Evolutionary conservation across 2,888 invertebrate species (phyloP), one percentile per base, ranked within the genome.

Genomic region (Orchesellides sinensis): DNA sequence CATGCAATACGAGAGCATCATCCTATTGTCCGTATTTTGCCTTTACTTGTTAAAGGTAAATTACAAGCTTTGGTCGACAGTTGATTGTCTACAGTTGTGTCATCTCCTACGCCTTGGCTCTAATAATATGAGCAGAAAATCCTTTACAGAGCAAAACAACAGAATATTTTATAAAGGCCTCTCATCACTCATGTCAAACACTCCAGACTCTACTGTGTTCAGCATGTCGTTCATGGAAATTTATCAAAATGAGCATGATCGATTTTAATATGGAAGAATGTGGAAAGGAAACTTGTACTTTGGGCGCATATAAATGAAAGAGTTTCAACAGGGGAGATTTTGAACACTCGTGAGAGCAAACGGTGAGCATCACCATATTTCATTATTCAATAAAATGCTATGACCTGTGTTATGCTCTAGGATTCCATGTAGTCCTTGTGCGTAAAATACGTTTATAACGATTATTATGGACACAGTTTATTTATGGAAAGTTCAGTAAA

Each of bases 61-160:
- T 75, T 75, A 75, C 75, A 75, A 75, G 75, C 21, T 56, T n/a
- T 56, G 75, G 68, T 35, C 66, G 66, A 75, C 75, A 59, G 54
- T 75, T 40, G 23, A 75, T 59, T 75, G 75, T 75, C 75, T 66
- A 66, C 75, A 75, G 66, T 66, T 56, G 45, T 75, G 75, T 75
- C 75, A 65, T 66, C 73, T n/a, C 47, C 17, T 32, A 49, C n/a
- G n/a, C n/a, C n/a, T n/a, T n/a, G n/a, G n/a, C n/a, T n/a, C n/a
- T n/a, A n/a, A n/a, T n/a, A n/a, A n/a, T 29, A 8, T 40, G 4
- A 40, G 10, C 14, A 40, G 40, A n/a, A 40, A 40, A 54, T 6
- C 49, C n/a, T 45, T 17, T 54, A 52, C n/a, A 40, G 27, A 45
- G 32, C 40, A 72, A 45, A 72, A 54, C 35, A 19, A 4, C 45